Evolutionary conservation across 2,113 vertebrate species (phyloP).

Genomic region (Oenanthe oenanthe): DNA sequence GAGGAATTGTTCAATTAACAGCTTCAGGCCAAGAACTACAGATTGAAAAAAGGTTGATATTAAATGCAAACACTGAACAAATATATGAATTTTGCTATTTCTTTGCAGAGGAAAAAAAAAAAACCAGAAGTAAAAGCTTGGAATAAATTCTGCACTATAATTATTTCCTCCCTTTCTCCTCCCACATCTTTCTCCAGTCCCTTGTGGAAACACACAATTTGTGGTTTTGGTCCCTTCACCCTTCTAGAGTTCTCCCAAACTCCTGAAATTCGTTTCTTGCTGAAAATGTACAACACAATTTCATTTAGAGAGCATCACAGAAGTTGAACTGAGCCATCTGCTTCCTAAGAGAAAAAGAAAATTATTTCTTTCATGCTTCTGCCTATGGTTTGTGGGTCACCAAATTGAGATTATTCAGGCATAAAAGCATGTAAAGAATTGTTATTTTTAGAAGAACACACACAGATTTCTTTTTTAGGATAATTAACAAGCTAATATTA

Average conservation of each 20-base stretch:
- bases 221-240: not conserved
- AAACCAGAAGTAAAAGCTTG: not conserved
- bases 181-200: not conserved
- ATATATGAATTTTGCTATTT: not conserved
- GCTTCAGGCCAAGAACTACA: not conserved
- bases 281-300: not conserved
- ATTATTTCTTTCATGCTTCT: constrained; percentile 43
- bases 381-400: not conserved
- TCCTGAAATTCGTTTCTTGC: not conserved
- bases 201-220: not conserved
- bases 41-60: not conserved
- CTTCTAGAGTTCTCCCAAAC: not conserved
- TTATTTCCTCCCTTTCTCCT: not conserved
- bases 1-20: constrained; percentile 4
- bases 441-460: constrained; percentile 36
- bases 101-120: not conserved
- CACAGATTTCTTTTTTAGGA: not conserved
- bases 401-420: constrained; percentile 47
- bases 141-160: not conserved
- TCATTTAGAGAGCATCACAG: not conserved
- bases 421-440: not conserved
- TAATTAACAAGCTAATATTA: constrained; percentile 33
- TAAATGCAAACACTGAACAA: not conserved
- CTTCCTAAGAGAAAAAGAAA: constrained; percentile 4
- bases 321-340: constrained; percentile 52